phyloP scores from a whole-genome alignment of 1,140 invertebrate genomes.

The Drosophila malerkotliana region DNA sequence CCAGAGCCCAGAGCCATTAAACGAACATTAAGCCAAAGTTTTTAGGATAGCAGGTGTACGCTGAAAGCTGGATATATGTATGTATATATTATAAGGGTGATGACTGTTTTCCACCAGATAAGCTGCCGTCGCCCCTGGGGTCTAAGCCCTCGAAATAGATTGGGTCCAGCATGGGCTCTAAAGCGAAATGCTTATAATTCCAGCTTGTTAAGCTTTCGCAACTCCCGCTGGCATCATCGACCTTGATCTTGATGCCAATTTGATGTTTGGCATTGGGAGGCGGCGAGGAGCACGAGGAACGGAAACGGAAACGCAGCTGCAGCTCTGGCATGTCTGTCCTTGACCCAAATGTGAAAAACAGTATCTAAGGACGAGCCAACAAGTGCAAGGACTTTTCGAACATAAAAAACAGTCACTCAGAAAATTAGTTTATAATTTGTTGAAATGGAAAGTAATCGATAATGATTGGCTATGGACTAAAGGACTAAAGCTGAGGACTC shows the following conservation, averaged over 20 bases:
- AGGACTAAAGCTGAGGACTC: too few relatives aligned
- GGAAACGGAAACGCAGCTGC: constrained; percentile 31
- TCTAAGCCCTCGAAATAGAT: constrained; percentile 58
- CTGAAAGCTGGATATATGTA: background rate
- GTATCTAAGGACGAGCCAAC: background rate
- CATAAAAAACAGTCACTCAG: background rate
- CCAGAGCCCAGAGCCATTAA: constrained; percentile 60
- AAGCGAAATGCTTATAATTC: constrained; percentile 33
- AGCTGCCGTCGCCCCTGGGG: constrained; percentile 11
- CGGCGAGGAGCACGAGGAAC: background rate
- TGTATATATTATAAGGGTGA: constrained; percentile 10
- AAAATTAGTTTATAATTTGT: background rate
- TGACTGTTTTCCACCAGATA: constrained; percentile 53
- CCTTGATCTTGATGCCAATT: constrained; percentile 76
- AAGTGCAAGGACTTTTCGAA: background rate
- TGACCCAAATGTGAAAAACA: constrained; percentile 61
- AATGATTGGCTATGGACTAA: too few relatives aligned
- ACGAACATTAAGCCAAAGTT: constrained; percentile 59
- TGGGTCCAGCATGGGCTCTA: constrained; percentile 14
- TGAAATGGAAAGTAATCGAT: too few relatives aligned
- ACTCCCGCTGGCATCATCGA: constrained; percentile 18
- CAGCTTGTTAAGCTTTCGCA: constrained; percentile 27
- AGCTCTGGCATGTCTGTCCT: constrained; percentile 43
- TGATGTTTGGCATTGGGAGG: constrained; percentile 59
- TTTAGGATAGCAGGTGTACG: constrained; percentile 23